Percentiles rank a stretch among this genome's conserved stretches.
phyloP scores from a whole-genome alignment of 2,113 vertebrate species.

The Plecturocebus donacophilus region DNA sequence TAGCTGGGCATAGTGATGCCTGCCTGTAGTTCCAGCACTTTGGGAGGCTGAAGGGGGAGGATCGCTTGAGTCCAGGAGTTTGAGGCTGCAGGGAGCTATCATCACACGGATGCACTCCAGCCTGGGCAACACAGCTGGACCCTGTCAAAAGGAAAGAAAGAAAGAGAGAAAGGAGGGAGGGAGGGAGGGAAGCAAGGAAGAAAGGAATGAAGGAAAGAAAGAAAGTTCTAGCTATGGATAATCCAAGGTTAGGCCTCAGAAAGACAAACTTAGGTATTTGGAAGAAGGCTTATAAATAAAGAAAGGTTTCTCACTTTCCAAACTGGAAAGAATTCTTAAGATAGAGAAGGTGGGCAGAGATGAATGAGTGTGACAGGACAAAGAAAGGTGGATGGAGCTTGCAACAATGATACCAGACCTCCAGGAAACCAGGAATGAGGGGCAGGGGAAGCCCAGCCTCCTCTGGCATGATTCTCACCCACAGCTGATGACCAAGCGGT shows the following conservation, averaged over 20 bases:
- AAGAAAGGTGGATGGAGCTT: background rate
- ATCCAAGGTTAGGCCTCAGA: background rate
- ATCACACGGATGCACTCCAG: too few relatives aligned
- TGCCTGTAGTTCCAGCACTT: too few relatives aligned
- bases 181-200: accelerated
- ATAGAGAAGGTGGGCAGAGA: background rate
- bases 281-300: background rate
- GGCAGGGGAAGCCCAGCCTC: background rate
- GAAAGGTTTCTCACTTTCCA: background rate
- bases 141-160: too few relatives aligned
- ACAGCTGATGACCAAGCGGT: background rate
- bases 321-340: background rate
- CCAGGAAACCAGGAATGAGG: background rate
- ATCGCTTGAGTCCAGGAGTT: too few relatives aligned
- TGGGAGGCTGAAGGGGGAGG: too few relatives aligned
- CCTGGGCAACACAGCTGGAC: too few relatives aligned
- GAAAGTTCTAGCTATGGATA: background rate
- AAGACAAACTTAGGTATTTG: background rate
- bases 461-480: background rate
- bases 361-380: background rate
- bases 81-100: too few relatives aligned
- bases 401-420: background rate
- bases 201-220: accelerated
- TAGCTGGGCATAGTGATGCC: too few relatives aligned
- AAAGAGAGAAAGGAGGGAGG: too few relatives aligned